phyloP scores from a whole-genome alignment of 1,140 invertebrate species.

The Drosophila takahashii region DNA sequence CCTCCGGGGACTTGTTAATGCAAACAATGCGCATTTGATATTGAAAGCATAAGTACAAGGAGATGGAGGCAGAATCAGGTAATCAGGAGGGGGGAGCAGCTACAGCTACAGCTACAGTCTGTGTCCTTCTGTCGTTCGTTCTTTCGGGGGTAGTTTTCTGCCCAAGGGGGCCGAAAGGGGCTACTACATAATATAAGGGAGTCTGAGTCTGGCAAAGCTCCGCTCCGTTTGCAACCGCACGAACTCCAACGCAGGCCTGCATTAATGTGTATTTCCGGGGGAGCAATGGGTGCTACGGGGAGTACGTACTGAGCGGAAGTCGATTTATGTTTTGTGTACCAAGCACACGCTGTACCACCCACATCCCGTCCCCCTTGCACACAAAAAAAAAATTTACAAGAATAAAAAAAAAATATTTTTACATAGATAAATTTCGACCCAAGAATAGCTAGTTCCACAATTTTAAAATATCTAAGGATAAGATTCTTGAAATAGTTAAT shows the following conservation, averaged over 20 bases:
- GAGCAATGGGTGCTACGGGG: conserved; percentile 10
- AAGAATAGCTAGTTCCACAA: too few species aligned
- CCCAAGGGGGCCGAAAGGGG: background rate
- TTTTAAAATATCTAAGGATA: too few species aligned
- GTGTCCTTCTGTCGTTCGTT: conserved; percentile 15
- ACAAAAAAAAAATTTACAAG: background rate
- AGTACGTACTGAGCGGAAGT: conserved; percentile 47
- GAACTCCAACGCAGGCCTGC: conserved; percentile 66
- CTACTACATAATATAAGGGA: background rate
- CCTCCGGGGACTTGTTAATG: conserved; percentile 79
- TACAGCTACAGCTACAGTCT: background rate
- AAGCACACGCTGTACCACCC: background rate
- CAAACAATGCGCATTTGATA: conserved; percentile 82
- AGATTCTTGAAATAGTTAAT: too few species aligned
- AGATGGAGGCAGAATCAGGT: conserved; percentile 1
- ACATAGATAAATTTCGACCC: too few species aligned
- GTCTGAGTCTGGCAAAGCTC: conserved; percentile 45
- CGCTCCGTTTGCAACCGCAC: conserved; percentile 67
- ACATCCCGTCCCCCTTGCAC: background rate
- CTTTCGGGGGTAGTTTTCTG: conserved; percentile 60
- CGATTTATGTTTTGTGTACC: conserved; percentile 63
- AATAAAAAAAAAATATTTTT: background rate
- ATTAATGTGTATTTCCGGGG: conserved; percentile 81
- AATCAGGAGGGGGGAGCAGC: conserved; percentile 6
- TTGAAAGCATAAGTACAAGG: conserved; percentile 55